These are phyloP conservation scores for Paralichthys olivaceus DNA, from an alignment of 2,113 vertebrate species.

Conservation along the genomic window DNA sequence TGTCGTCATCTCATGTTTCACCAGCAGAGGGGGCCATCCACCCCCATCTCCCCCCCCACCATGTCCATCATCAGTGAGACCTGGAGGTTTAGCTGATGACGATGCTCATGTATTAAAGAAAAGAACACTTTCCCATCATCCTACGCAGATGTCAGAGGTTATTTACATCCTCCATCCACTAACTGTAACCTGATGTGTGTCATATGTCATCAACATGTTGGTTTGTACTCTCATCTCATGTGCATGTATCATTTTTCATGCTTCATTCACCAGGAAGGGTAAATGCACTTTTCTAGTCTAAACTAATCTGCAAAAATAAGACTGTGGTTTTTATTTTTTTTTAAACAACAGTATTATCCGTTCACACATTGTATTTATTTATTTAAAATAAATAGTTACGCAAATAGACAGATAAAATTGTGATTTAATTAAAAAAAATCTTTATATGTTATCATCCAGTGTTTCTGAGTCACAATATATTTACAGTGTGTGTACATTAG, in stretches of 20 bases:
- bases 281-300: neutral
- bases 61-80: slow-evolving; percentile 13
- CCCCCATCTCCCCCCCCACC: slow-evolving; percentile 9
- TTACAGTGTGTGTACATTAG: neutral
- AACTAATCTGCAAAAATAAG: neutral
- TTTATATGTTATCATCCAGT: neutral
- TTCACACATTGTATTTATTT: neutral
- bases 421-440: too few species aligned
- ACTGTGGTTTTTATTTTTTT: too few species aligned
- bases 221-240: slow-evolving; percentile 6
- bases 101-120: neutral
- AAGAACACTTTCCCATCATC: slow-evolving; percentile 1
- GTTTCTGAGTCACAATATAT: neutral
- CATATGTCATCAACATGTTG: neutral
- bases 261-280: neutral
- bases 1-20: slow-evolving; percentile 54
- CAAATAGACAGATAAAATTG: neutral
- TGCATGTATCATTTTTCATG: neutral
- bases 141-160: slow-evolving; percentile 8
- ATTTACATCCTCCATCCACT: slow-evolving; percentile 9
- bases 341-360: neutral
- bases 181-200: neutral
- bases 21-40: slow-evolving; percentile 69
- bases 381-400: neutral
- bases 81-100: neutral